Base-by-base conservation (phyloP, 2,113 vertebrate species). In the Phylloscopus trochiloides region DNA sequence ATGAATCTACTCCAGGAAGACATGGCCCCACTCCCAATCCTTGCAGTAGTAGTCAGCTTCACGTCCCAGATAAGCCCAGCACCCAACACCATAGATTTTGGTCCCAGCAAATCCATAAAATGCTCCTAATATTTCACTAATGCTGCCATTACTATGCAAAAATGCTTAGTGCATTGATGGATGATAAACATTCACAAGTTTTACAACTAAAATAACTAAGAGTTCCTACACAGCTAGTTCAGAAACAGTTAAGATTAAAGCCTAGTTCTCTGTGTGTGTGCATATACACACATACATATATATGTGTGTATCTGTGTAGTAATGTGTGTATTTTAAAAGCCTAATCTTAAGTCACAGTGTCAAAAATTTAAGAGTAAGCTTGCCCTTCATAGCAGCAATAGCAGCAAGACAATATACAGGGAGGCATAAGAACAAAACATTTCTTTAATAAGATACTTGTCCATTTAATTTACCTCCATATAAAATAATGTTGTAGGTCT, bases 11-110 rank as follows among this genome's bases (percentile, higher is more conserved):
- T 14, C 21, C 8, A 70, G 61, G 19, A 87, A 70, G 45, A 43
- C 17, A 67, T 6, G 16, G 43, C 14, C 84, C 10, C 3, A 21
- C 26, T 83, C 48, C 20, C 20, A 62, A 3, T 12, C 29, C 15
- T n/a, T 20, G 50, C 16, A 43, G 45, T 4, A 65, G 17, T 3
- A 59, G 36, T 9, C 2, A 4, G 28, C 17, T 80, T 45, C 2
- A 0, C 71, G 38, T 31, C 22, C 10, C 45, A 71, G 24, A 19
- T 42, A 72, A 66, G 2, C 9, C 28, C 36, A 78, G 45, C 50
- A 32, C 4, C 14, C 61, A 31, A 25, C 16, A 47, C 7, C 0
- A 0, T 1, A 2, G 26, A 16, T 45, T 81, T 29, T 55, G 15
- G 15, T 59, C 12, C 24, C 45, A 52, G n/a, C 3, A 34, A 34